Base-by-base conservation (phyloP, 2,113 vertebrate species). In the Aix galericulata region DNA sequence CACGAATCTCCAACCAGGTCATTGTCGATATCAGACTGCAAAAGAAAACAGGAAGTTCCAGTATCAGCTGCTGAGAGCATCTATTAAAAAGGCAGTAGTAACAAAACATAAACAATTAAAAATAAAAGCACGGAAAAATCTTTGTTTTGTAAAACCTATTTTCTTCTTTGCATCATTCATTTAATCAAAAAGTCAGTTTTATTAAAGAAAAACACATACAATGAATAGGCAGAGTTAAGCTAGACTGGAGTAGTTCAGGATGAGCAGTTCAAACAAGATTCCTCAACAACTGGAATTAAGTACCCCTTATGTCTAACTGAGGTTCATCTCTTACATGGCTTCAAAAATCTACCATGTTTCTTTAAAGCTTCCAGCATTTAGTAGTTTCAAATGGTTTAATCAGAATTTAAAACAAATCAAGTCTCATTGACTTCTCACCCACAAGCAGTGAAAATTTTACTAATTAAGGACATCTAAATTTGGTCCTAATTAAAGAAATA, bases 1-100 rank as follows among this genome's bases (percentile, higher is more conserved):
- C 99, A 99, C 76, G 98, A 99, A 95, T 99, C 99, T 95, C 99
- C 99, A 56, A 99, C 97, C 56, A 99, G 98, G 95, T 99, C 99
- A 58, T 99, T 98, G 90, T 99, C 99, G 44, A 99, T 95, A 93
- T 99, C 99, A 0, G 98, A 99, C 99, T 99, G 96, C 34, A 97
- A 97, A 97, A 73, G 68, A 50, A 97, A 88, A 96, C 52, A 96
- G 27, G 6, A 53, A 82, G 29, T 53, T 90, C 48, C 73, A 77
- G 12, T 55, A 36, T 69, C 36, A 88, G 75, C 12, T 80, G 66
- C 18, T 48, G 68, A 80, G 16, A 91, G 10, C n/a, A 67, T 48
- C 31, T 36, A 52, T 72, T 89, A 80, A 73, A 55, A 91, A 32
- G n/a, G 22, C 18, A 94, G 29, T 46, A 42, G 67, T 81, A 80